Evolutionary conservation across 2,888 invertebrate genomes (phyloP).

Genomic region (Drosophila borborema): DNA sequence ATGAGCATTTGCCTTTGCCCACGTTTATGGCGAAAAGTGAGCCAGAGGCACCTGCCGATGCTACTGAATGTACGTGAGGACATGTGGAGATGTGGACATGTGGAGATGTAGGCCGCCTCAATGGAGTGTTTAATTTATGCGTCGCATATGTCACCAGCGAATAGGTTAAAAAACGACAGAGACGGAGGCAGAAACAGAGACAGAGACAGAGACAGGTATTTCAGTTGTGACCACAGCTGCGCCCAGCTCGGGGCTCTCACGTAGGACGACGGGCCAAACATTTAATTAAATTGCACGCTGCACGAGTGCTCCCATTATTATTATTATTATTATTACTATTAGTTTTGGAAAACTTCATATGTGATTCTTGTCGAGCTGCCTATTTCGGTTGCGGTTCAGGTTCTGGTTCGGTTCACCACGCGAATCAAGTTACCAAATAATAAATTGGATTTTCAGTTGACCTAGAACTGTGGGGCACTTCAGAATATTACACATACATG

Average conservation of each 20-base stretch:
- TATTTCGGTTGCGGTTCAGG: background rate
- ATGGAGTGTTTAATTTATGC: constrained; percentile 78
- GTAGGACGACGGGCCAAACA: constrained; percentile 58
- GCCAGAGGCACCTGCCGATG: constrained; percentile 45
- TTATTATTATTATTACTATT: constrained; percentile 35
- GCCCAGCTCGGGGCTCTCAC: constrained; percentile 31
- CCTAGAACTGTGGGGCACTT: background rate
- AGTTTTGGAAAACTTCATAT: constrained; percentile 36
- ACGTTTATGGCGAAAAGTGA: constrained; percentile 59
- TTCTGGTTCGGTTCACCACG: constrained; percentile 17
- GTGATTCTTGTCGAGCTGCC: constrained; percentile 15
- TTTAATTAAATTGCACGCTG: constrained; percentile 74
- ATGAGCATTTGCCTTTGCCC: constrained; percentile 72
- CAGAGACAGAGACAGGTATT: constrained; percentile 13
- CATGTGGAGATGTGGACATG: constrained; percentile 51
- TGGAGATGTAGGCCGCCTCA: constrained; percentile 47
- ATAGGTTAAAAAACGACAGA: constrained; percentile 3
- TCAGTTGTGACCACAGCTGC: background rate
- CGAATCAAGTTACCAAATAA: constrained; percentile 35
- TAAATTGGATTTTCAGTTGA: constrained; percentile 34
- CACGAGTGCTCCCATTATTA: constrained; percentile 49
- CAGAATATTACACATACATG: too few relatives aligned
- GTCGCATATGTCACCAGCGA: constrained; percentile 70
- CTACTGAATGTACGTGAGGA: constrained; percentile 58
- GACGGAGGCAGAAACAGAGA: background rate